phyloP scores from a whole-genome alignment of 92 coral and sea anemone genomes.

The Parazoanthus swiftii region DNA sequence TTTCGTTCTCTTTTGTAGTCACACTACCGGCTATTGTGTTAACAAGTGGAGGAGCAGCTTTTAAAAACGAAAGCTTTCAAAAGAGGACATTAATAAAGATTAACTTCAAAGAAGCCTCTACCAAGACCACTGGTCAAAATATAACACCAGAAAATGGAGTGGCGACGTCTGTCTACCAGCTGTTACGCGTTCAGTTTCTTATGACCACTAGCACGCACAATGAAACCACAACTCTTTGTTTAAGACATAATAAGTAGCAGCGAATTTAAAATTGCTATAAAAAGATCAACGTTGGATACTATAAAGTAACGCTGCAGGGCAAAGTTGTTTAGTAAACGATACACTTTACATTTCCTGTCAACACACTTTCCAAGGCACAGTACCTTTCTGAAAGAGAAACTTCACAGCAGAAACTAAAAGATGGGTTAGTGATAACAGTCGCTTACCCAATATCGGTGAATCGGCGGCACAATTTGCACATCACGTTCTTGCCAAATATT shows the following conservation, averaged over 20 bases:
- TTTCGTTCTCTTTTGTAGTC: not conserved
- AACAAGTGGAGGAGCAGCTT: not conserved
- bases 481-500: not conserved
- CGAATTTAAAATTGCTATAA: slow-evolving; percentile 3
- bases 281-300: not conserved
- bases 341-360: slow-evolving; percentile 14
- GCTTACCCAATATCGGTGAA: slow-evolving; percentile 13
- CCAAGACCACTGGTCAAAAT: slow-evolving; percentile 7
- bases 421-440: slow-evolving; percentile 7
- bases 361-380: not conserved
- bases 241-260: not conserved
- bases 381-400: not conserved
- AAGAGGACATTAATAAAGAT: not conserved
- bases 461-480: slow-evolving; percentile 16
- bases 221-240: slow-evolving; percentile 10
- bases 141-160: not conserved
- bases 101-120: slow-evolving; percentile 43
- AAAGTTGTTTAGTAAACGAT: slow-evolving; percentile 14
- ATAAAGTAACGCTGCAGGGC: slow-evolving; percentile 22
- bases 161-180: slow-evolving; percentile 24
- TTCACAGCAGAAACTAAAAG: slow-evolving; percentile 12
- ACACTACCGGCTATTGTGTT: not conserved
- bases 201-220: not conserved
- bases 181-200: not conserved
- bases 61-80: not conserved